phyloP scores from a whole-genome alignment of 2,797 vertebrate species.

The Pseudochirops corinnae region DNA sequence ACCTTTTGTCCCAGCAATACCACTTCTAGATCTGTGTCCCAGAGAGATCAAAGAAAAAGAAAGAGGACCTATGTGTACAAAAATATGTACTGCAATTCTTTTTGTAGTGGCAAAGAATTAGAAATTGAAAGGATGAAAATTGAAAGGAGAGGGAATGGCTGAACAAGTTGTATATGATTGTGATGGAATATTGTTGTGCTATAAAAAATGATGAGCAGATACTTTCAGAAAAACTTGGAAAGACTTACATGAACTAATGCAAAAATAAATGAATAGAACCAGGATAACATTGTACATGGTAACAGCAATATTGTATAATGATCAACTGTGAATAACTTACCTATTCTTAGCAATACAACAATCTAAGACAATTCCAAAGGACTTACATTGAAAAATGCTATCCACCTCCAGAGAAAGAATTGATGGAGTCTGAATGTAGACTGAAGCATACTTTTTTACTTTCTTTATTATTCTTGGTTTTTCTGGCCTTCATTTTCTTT shows the following conservation, averaged over 20 bases:
- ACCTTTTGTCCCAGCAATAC: not conserved
- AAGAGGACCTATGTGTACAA: not conserved
- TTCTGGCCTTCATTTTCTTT: not conserved
- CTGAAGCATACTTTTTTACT: not conserved
- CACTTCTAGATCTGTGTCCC: not conserved
- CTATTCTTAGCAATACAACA: not conserved
- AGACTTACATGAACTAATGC: not conserved
- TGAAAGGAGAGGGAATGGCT: not conserved
- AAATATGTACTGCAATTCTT: not conserved
- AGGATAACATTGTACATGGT: not conserved
- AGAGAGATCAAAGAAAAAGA: not conserved
- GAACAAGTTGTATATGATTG: not conserved
- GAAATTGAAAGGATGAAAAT: not conserved
- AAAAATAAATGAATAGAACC: not conserved
- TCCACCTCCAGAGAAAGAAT: not conserved
- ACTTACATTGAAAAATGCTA: not conserved
- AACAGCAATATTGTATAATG: not conserved
- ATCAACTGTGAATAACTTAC: not conserved
- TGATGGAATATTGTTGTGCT: not conserved
- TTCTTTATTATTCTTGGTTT: not conserved
- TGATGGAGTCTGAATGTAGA: not conserved
- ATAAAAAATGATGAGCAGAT: not conserved
- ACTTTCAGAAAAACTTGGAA: not conserved
- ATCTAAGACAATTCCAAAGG: not conserved
- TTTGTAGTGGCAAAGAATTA: not conserved